These are phyloP conservation scores for Gnathonemus longibarbis DNA, from an alignment of 2,113 vertebrate genomes.

Conservation along the genomic window DNA sequence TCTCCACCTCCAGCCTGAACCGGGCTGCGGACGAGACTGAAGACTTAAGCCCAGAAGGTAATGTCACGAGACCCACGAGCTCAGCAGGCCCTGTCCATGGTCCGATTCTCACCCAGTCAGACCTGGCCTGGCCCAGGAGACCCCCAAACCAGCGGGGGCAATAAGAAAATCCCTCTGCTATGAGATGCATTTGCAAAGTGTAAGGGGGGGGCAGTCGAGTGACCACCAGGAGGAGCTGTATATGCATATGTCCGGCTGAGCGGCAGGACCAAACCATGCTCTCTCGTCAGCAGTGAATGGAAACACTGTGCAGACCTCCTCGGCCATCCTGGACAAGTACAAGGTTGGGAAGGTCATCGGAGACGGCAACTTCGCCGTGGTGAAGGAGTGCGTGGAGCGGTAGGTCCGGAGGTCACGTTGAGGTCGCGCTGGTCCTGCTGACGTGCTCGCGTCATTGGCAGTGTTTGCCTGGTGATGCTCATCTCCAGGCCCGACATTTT, in stretches of 20 bases:
- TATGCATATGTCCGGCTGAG: background rate
- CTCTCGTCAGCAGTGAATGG: conserved; percentile 75
- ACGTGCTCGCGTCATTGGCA: too few relatives aligned
- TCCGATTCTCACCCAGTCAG: background rate
- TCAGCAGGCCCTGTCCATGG: background rate
- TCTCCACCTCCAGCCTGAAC: conserved; percentile 77
- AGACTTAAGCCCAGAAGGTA: conserved; percentile 74
- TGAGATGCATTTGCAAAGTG: background rate
- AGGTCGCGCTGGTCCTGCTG: background rate
- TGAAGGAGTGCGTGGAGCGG: conserved; percentile 91
- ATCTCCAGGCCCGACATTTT: background rate
- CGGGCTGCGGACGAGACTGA: conserved; percentile 64
- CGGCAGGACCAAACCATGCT: background rate
- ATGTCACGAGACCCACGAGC: background rate
- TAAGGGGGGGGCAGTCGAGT: background rate
- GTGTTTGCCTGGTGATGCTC: background rate
- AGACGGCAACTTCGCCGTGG: conserved; percentile 95
- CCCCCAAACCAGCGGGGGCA: background rate
- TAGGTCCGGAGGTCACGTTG: conserved; percentile 39
- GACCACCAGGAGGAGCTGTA: background rate
- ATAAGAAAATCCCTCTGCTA: background rate
- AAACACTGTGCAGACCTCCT: conserved; percentile 71
- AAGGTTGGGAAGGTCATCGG: conserved; percentile 92
- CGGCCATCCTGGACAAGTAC: conserved; percentile 85
- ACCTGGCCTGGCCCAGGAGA: background rate